Percentiles rank a stretch among this genome's conserved stretches.
These are phyloP conservation scores for Henicopernis longicauda DNA, from an alignment of 2,113 vertebrate genomes.

Conservation along the genomic window DNA sequence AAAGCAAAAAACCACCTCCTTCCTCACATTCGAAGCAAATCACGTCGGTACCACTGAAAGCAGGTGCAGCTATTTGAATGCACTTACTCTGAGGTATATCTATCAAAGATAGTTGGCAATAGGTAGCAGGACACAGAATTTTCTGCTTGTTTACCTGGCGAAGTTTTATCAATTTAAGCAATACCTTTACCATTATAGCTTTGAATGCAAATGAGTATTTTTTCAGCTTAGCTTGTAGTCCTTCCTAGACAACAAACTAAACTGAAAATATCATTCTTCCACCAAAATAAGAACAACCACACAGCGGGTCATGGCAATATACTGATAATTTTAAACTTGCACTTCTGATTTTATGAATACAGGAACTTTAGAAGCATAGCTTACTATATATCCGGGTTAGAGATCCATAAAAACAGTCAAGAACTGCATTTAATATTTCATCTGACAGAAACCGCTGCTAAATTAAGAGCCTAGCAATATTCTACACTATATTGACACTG, in stretches of 20 bases:
- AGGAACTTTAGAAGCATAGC: neutral
- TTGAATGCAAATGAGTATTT: neutral
- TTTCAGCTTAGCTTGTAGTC: neutral
- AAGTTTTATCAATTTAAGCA: neutral
- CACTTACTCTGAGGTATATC: neutral
- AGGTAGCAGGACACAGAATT: neutral
- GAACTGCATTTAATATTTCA: neutral
- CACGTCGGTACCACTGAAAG: neutral
- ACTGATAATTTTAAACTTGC: neutral
- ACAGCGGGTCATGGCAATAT: neutral
- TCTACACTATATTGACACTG: neutral
- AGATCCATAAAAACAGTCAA: neutral
- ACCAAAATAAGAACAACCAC: neutral
- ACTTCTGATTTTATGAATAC: neutral
- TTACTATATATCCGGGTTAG: neutral
- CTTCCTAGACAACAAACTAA: neutral
- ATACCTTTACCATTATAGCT: neutral
- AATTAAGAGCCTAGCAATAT: slow-evolving; percentile 10
- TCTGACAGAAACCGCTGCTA: neutral
- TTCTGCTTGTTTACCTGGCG: neutral
- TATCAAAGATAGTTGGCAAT: neutral
- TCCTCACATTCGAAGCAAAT: neutral
- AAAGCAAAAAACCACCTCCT: neutral
- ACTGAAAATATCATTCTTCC: neutral
- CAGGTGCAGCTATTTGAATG: neutral